Conservation (phyloP, 2,888 invertebrate genomes). For the Mythimna pallens region DNA sequence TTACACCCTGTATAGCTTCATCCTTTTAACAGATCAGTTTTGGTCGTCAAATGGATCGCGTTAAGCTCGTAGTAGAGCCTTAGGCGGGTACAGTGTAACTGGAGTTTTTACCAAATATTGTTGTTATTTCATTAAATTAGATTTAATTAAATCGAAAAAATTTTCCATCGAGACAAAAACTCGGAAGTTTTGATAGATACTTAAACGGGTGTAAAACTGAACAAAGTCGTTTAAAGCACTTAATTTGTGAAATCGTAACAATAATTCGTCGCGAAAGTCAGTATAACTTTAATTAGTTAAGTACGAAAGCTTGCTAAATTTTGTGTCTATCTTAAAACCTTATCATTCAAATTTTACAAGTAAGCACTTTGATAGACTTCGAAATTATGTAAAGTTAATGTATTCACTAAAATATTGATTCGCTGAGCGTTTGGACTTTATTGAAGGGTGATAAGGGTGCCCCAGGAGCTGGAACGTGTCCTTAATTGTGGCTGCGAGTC, state of each 20-base stretch:
- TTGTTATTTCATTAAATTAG: no score
- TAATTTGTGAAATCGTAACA: not conserved
- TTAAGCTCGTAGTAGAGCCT: no score
- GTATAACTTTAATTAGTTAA: constrained; percentile 5
- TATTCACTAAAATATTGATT: constrained; percentile 43
- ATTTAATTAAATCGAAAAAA: not conserved
- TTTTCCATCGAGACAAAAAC: not conserved
- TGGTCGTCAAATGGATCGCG: no score
- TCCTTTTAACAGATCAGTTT: no score
- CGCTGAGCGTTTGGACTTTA: constrained; percentile 40
- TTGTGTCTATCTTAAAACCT: not conserved
- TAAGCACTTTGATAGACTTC: constrained; percentile 12
- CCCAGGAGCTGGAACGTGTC: constrained; percentile 54
- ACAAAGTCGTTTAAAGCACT: not conserved
- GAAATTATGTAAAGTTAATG: constrained; percentile 2
- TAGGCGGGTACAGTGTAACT: no score
- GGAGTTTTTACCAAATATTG: no score
- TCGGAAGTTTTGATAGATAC: not conserved
- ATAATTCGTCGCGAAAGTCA: not conserved
- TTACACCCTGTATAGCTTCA: no score
- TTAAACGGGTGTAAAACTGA: not conserved
- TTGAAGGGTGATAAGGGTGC: constrained; percentile 59
- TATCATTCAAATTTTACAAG: constrained; percentile 16
- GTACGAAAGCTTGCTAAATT: not conserved
- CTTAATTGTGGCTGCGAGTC: constrained; percentile 57